A percentile compares a stretch with the other conserved stretches of the same genome.
Conservation (phyloP, 1,140 invertebrate species). For the Anastatus disparis region DNA sequence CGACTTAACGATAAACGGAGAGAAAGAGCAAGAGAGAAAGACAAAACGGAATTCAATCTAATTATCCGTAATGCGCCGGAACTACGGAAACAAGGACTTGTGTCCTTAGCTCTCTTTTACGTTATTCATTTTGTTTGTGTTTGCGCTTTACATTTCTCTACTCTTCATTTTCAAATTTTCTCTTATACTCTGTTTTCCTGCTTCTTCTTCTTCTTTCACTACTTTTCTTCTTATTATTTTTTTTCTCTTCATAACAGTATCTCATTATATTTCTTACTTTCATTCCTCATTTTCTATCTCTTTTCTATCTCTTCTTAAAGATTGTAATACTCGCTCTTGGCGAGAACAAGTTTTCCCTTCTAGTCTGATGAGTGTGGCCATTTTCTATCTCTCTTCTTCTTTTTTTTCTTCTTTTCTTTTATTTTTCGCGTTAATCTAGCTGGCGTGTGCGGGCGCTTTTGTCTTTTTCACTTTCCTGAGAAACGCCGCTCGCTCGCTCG, state of each 20-base stretch:
- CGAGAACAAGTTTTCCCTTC: constrained; percentile 31
- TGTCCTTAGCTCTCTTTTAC: constrained; percentile 42
- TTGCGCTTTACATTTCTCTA: background rate
- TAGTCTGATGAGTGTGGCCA: constrained; percentile 36
- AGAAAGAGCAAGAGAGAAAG: constrained; percentile 21
- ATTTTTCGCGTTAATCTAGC: constrained; percentile 23
- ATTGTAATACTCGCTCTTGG: background rate
- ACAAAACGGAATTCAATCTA: constrained; percentile 56
- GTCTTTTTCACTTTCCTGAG: constrained; percentile 16
- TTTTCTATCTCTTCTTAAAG: constrained; percentile 24
- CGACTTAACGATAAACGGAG: no score
- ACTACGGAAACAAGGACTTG: constrained; percentile 55
- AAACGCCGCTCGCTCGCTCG: no score
- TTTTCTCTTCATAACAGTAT: constrained; percentile 3
- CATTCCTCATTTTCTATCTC: background rate
- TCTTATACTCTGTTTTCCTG: background rate
- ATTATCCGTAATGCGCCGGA: constrained; percentile 59
- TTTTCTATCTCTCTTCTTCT: no score
- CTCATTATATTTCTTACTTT: constrained; percentile 25
- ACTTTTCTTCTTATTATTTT: background rate
- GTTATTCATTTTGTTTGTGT: constrained; percentile 55
- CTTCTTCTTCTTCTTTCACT: background rate
- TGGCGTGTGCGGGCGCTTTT: constrained; percentile 3
- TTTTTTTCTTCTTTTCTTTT: no score
- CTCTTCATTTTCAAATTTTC: background rate